Evolutionary conservation across 2,113 vertebrate genomes (phyloP).

Genomic region (Phainopepla nitens): DNA sequence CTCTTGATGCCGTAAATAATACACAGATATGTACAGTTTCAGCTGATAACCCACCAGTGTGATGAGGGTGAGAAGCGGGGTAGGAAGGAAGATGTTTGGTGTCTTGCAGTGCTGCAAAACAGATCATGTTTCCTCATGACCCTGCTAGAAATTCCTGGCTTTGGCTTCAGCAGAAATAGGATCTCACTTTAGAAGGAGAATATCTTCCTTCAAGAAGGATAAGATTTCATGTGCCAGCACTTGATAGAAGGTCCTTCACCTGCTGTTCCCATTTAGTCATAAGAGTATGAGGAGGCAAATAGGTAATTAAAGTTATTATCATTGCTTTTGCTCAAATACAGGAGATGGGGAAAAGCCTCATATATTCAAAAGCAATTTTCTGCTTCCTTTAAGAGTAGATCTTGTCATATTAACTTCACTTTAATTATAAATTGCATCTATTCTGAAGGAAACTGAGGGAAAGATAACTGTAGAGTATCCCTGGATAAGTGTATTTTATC

Average conservation of each 20-base stretch:
- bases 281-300: neutral
- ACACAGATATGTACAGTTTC: neutral
- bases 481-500: neutral
- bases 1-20: neutral
- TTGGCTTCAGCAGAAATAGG: neutral
- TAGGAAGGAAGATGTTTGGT: neutral
- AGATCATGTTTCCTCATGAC: fast-evolving
- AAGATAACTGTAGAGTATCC: neutral
- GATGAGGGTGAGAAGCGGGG: neutral
- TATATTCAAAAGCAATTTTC: neutral
- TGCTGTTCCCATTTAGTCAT: neutral
- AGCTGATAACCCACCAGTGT: neutral
- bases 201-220: neutral
- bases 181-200: neutral
- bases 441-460: neutral
- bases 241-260: neutral
- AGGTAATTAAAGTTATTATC: neutral
- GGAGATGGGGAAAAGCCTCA: neutral
- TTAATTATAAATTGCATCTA: neutral
- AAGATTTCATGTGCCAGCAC: neutral
- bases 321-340: neutral
- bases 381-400: neutral
- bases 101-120: fast-evolving
- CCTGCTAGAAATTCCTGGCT: neutral
- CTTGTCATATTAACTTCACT: neutral